phyloP scores from a whole-genome alignment of 2,797 vertebrate species.

The Mionectes olivaceus region DNA sequence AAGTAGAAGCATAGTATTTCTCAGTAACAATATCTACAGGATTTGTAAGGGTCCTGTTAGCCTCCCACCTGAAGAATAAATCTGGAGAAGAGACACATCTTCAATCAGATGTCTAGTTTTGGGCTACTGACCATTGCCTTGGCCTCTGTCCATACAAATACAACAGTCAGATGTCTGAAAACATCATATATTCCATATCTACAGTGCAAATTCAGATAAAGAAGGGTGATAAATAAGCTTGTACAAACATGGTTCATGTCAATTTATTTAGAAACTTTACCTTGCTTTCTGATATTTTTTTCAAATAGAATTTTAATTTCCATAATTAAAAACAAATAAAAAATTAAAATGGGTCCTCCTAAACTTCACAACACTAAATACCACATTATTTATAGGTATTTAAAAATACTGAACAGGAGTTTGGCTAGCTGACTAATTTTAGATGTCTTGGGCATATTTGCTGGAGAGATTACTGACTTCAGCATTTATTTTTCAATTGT shows the following conservation, averaged over 20 bases:
- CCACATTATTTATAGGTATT: not conserved
- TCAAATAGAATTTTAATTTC: not conserved
- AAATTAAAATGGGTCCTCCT: not conserved
- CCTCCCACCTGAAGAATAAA: not conserved
- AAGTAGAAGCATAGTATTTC: not conserved
- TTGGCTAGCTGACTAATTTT: not conserved
- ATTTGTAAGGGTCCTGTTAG: not conserved
- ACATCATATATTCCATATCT: rapidly evolving
- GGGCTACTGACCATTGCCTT: not conserved
- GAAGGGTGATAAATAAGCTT: not conserved
- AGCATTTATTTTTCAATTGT: not conserved
- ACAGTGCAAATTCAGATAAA: not conserved
- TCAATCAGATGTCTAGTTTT: not conserved
- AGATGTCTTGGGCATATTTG: not conserved
- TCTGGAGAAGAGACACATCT: not conserved
- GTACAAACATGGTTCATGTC: not conserved
- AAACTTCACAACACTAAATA: not conserved
- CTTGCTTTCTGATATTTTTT: not conserved
- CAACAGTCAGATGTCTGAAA: not conserved
- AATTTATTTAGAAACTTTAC: not conserved
- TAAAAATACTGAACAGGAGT: not conserved
- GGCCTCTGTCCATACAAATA: not conserved
- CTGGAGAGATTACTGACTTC: not conserved
- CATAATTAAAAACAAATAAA: not conserved
- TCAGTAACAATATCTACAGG: not conserved